A percentile compares a stretch with the other conserved stretches of the same genome.
Evolutionary conservation across 1,140 invertebrate genomes (phyloP).

Genomic region (Yoshiicerus persimilis): DNA sequence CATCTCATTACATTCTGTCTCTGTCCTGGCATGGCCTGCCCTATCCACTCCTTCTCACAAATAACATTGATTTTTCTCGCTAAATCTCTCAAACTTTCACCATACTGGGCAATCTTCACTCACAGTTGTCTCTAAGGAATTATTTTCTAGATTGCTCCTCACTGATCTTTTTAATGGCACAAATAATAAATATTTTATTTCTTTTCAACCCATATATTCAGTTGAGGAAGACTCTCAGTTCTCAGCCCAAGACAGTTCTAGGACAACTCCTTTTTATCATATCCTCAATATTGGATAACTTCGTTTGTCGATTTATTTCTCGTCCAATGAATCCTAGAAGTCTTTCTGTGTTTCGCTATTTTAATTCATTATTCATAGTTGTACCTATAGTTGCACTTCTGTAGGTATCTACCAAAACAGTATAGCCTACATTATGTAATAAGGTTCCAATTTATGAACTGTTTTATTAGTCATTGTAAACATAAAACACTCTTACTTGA

Average conservation of each 20-base stretch:
- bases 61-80: constrained; percentile 22
- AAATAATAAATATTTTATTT: constrained; percentile 23
- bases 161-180: constrained; percentile 12
- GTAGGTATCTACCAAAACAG: too few relatives aligned
- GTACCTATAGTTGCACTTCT: too few relatives aligned
- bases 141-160: constrained; percentile 4
- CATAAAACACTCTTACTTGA: too few relatives aligned
- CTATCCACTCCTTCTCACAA: constrained; percentile 21
- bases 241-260: too few relatives aligned
- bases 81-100: constrained; percentile 22
- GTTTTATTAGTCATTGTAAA: too few relatives aligned
- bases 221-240: not conserved
- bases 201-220: not conserved
- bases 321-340: too few relatives aligned
- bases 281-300: not conserved
- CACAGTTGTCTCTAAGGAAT: not conserved
- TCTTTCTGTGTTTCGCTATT: too few relatives aligned
- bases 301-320: too few relatives aligned
- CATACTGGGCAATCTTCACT: constrained; percentile 6
- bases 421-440: too few relatives aligned
- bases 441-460: too few relatives aligned
- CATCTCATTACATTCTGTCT: constrained; percentile 22
- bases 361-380: too few relatives aligned
- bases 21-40: constrained; percentile 12
- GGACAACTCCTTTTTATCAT: not conserved